phyloP scores from a whole-genome alignment of 2,797 vertebrate species.

The Karalla daura region DNA sequence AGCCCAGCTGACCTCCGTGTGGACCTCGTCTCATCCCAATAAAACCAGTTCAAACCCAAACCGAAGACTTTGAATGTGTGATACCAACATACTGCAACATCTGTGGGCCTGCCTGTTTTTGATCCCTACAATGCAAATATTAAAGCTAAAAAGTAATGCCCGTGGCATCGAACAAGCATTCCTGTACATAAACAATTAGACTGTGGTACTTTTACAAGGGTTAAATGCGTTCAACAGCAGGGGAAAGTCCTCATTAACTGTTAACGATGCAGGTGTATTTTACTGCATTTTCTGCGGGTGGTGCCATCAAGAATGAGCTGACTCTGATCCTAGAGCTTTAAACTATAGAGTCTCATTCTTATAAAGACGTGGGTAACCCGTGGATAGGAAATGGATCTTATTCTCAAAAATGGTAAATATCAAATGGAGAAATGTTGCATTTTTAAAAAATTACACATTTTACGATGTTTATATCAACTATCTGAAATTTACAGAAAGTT shows the following conservation, averaged over 20 bases:
- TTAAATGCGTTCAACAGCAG: conserved; percentile 5
- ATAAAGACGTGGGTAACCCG: background rate
- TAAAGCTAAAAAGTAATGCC: background rate
- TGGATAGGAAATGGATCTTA: background rate
- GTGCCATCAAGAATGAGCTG: background rate
- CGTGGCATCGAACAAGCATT: background rate
- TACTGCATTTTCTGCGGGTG: conserved; percentile 6
- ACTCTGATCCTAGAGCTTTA: background rate
- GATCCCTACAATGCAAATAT: background rate
- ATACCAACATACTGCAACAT: background rate
- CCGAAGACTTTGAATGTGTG: background rate
- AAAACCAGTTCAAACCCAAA: conserved; percentile 2
- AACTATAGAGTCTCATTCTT: background rate
- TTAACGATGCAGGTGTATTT: conserved; percentile 52
- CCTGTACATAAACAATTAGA: background rate
- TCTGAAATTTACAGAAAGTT: background rate
- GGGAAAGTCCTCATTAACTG: background rate
- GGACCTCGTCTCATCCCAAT: conserved; percentile 9
- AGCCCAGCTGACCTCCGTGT: background rate
- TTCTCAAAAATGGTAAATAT: background rate
- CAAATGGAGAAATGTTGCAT: background rate
- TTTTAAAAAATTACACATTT: background rate
- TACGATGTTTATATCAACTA: background rate
- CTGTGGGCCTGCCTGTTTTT: background rate
- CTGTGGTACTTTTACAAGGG: background rate